Percentiles rank a stretch among this genome's conserved stretches.
phyloP scores from a whole-genome alignment of 2,888 invertebrate species.

The Idaea biselata region DNA sequence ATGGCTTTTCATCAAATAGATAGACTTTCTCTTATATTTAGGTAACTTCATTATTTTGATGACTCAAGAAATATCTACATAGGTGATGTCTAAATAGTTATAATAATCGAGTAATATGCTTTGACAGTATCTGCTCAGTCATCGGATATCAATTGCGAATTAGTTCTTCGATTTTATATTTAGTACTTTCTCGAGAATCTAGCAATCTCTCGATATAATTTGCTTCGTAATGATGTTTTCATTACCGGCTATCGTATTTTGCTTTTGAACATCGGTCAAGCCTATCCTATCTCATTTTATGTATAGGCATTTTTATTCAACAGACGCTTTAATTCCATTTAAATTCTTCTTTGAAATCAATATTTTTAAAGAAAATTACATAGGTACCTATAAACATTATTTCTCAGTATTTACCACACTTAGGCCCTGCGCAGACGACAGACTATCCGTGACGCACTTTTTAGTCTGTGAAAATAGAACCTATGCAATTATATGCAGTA shows the following conservation, averaged over 20 bases:
- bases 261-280: background rate
- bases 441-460: too few relatives aligned
- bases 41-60: background rate
- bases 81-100: constrained; percentile 1
- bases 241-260: background rate
- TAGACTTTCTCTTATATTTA: background rate
- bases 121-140: background rate
- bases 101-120: background rate
- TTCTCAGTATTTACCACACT: too few relatives aligned
- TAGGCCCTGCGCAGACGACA: too few relatives aligned
- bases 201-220: background rate
- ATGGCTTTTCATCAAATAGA: background rate
- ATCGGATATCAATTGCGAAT: background rate
- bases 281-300: background rate
- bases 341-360: background rate
- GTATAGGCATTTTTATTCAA: background rate
- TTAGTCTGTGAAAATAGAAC: too few relatives aligned
- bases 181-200: background rate
- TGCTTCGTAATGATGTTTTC: background rate
- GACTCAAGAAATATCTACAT: background rate
- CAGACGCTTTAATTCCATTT: background rate
- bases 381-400: too few relatives aligned
- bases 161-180: background rate
- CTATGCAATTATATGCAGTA: too few relatives aligned
- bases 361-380: too few relatives aligned